Base-by-base conservation (phyloP, 2,113 vertebrate species). In the Sorex araneus region DNA sequence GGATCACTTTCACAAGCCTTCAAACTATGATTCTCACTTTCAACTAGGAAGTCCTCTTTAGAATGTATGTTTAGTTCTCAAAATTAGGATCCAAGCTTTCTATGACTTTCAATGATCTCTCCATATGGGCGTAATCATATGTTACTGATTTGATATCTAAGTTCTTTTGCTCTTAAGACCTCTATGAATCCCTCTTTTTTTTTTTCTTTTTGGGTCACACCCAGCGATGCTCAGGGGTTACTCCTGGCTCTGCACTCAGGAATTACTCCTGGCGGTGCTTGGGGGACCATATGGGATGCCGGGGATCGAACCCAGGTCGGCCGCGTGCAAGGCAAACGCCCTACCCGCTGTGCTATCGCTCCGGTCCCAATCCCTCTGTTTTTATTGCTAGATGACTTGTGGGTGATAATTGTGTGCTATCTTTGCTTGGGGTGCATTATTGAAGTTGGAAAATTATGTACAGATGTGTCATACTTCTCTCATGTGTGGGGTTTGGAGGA, bases 381-480 rank as follows among this genome's bases (percentile, higher is more conserved):
- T 67, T 66, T 2, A n/a, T 67, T 94, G 34, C 8, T 79, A 32
- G 2, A 71, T 83, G 16, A 63, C 5, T 0, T 50, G 40, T 40
- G 27, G n/a, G 23, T 75, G 43, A 80, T 32, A 77, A 67, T 86
- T 60, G 36, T 13, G 1, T 60, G 2, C 1, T 89, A 6, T 93
- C 89, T 93, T 85, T 23, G 57, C 21, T 82, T 83, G 70, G 40
- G 3, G 32, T 80, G 79, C 70, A 73, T 85, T 34, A 84, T 36
- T 78, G 12, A 90, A 90, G 36, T 57, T 74, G 11, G 27, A 34
- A 57, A 77, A 73, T 54, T 87, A 36, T 25, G 8, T 87, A 21
- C 80, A 5, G 21, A 7, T 89, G 27, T 90, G 50, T 57, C 70
- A 43, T 32, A 50, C 2, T 90, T 57, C 2, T 10, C 84, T 73